Conservation (phyloP, 2,113 vertebrate genomes). For the Tupaia chinensis region DNA sequence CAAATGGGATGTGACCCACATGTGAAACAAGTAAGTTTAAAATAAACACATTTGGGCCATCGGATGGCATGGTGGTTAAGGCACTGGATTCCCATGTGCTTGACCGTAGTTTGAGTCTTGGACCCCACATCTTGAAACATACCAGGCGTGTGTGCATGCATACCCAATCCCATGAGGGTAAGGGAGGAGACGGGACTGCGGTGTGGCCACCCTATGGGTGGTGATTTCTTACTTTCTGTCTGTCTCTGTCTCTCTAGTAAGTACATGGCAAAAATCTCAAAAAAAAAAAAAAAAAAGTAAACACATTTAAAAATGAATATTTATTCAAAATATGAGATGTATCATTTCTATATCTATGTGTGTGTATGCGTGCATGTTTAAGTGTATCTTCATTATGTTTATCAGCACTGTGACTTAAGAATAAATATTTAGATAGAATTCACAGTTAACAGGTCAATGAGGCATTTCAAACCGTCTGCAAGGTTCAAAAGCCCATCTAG, state of each 20-base stretch:
- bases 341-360: not conserved
- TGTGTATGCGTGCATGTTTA: not conserved
- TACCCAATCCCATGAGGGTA: no score
- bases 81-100: no score
- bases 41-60: not conserved
- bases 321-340: constrained; percentile 11
- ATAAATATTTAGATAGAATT: constrained; percentile 54
- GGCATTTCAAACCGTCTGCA: constrained; percentile 12
- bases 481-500: constrained; percentile 29
- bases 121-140: no score
- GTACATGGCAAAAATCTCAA: no score
- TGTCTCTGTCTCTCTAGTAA: no score
- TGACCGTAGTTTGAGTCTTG: no score
- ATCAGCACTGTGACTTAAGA: constrained; percentile 34
- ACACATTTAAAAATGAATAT: not conserved
- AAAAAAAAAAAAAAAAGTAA: no score
- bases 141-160: no score
- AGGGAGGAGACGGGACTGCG: no score
- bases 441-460: constrained; percentile 15
- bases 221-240: no score
- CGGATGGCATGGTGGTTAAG: no score
- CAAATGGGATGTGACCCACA: not conserved
- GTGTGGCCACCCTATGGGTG: no score
- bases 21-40: not conserved
- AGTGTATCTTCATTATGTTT: not conserved